A percentile compares a stretch with the other conserved stretches of the same genome.
Evolutionary conservation across 2,797 vertebrate species (phyloP).

Genomic region (Esox masquinongy): DNA sequence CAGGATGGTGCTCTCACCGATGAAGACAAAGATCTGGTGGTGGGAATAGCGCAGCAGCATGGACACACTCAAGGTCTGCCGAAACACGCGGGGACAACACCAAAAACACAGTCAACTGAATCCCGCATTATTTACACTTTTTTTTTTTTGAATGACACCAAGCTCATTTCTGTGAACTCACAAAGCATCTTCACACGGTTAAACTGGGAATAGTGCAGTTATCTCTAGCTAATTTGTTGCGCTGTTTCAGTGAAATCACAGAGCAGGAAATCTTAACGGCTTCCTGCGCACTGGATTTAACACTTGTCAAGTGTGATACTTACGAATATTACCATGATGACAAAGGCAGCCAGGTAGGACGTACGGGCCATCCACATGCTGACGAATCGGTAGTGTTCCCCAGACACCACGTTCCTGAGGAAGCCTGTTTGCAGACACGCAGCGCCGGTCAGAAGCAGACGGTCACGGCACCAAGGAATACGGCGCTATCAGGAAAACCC

Average conservation of each 20-base stretch:
- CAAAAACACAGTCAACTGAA: not conserved
- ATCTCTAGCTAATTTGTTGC: not conserved
- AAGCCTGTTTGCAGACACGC: constrained; percentile 78
- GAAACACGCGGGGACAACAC: constrained; percentile 17
- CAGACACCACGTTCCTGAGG: constrained; percentile 94
- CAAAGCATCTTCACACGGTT: not conserved
- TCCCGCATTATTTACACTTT: no score
- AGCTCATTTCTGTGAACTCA: no score
- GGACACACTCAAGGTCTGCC: constrained; percentile 93
- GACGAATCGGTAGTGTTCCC: constrained; percentile 97
- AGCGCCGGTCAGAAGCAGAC: not conserved
- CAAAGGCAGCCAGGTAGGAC: constrained; percentile 92
- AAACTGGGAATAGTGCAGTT: not conserved
- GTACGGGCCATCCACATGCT: constrained; percentile 99
- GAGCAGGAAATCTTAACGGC: not conserved
- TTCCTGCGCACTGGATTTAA: not conserved
- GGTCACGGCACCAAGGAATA: not conserved
- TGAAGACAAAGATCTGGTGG: constrained; percentile 98
- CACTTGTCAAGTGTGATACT: constrained; percentile 60
- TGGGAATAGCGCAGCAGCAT: constrained; percentile 96
- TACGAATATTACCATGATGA: constrained; percentile 99
- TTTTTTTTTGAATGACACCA: no score
- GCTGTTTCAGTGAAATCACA: not conserved
- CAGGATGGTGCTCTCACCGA: constrained; percentile 77
- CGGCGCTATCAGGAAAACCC: no score